Evolutionary conservation across 1,140 invertebrate species (phyloP).

Genomic region (Diorhabda carinulata): DNA sequence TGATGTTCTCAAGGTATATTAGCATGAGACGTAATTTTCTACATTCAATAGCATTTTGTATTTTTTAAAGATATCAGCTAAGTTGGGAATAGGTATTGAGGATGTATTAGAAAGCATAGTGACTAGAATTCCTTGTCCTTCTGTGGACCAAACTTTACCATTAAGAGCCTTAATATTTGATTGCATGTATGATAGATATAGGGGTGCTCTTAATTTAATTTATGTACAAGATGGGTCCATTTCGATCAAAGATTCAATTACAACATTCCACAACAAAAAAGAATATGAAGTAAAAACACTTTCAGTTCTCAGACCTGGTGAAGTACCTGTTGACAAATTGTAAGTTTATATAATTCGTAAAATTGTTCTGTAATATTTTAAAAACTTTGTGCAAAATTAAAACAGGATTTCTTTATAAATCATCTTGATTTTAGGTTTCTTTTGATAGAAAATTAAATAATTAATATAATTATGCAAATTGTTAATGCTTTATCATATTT

Average conservation of each 20-base stretch:
- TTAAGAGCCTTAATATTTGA: slow-evolving; percentile 88
- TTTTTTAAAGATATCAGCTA: slow-evolving; percentile 73
- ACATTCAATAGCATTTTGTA: not conserved
- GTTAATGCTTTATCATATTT: no score
- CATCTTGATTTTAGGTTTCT: no score
- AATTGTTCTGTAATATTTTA: no score
- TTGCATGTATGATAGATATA: slow-evolving; percentile 87
- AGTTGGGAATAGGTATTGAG: slow-evolving; percentile 76
- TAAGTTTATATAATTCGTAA: slow-evolving; percentile 48
- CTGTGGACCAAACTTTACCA: slow-evolving; percentile 54
- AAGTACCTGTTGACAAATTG: slow-evolving; percentile 65
- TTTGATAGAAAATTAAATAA: no score
- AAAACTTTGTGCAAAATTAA: no score
- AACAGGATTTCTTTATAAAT: no score
- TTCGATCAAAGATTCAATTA: slow-evolving; percentile 64
- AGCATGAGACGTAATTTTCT: not conserved
- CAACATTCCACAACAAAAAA: slow-evolving; percentile 62
- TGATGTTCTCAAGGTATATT: slow-evolving; percentile 60
- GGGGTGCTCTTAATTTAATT: slow-evolving; percentile 78
- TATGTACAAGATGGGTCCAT: slow-evolving; percentile 73
- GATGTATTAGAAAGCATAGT: slow-evolving; percentile 75
- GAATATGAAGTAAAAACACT: slow-evolving; percentile 76
- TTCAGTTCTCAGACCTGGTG: slow-evolving; percentile 75
- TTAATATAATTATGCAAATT: no score
- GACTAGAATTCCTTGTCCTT: slow-evolving; percentile 72